Evolutionary conservation across 23 tunicate species (phyloP), one percentile per base, ranked within the genome.

Genomic region (Corella eumyota): DNA sequence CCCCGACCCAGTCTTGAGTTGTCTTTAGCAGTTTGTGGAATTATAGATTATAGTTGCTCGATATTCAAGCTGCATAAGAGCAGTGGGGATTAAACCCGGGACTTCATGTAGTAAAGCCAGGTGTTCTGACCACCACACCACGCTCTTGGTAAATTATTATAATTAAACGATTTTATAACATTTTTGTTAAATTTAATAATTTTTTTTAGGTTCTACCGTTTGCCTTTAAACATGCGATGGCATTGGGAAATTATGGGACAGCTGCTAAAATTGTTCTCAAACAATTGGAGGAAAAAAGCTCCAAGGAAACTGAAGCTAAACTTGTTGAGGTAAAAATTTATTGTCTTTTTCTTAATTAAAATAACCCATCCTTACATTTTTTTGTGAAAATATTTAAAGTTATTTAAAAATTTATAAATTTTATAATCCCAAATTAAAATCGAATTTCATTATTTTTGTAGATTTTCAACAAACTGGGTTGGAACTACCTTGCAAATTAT

Each of bases 401-500:
- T n/a, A n/a, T n/a, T n/a, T n/a, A n/a, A n/a, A n/a, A n/a, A n/a
- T n/a, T n/a, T n/a, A n/a, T n/a, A n/a, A n/a, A n/a, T n/a, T n/a
- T n/a, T n/a, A n/a, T n/a, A n/a, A n/a, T n/a, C n/a, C n/a, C n/a
- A n/a, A n/a, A n/a, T n/a, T n/a, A n/a, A n/a, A n/a, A n/a, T n/a
- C n/a, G n/a, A n/a, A n/a, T n/a, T n/a, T n/a, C n/a, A n/a, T n/a
- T n/a, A n/a, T n/a, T n/a, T n/a, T 54, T 69, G 55, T 62, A 85
- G 95, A 23, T 69, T 56, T 86, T 76, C 66, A 70, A 50, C 13
- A 28, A 49, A 25, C 65, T 86, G 13, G 54, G 64, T 30, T 86
- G 95, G 95, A 56, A 78, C n/a, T 70, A 86, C 56, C 58, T 67
- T 20, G 70, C 75, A n/a, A 47, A 37, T 26, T 66, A 86, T 49